These are phyloP conservation scores for Popillia japonica DNA, from an alignment of 1,140 invertebrate species.

Conservation along the genomic window DNA sequence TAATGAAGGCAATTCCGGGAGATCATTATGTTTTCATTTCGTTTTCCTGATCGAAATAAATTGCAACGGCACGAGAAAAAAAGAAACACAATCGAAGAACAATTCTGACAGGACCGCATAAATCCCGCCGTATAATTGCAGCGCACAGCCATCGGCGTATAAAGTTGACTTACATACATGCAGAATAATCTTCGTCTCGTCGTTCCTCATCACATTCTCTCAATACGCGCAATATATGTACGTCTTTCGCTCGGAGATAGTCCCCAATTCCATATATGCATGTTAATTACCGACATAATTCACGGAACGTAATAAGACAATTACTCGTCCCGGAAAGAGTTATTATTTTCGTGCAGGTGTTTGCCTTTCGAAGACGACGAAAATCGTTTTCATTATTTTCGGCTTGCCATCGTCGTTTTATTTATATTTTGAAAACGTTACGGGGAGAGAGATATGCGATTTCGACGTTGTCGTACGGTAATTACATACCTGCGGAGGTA, in stretches of 20 bases:
- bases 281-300: conserved; percentile 19
- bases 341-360: not conserved
- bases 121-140: not conserved
- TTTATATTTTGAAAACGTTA: not conserved
- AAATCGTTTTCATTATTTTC: conserved; percentile 8
- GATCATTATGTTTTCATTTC: conserved; percentile 15
- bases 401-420: not conserved
- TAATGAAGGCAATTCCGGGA: not conserved
- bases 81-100: not conserved
- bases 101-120: not conserved
- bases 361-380: not conserved
- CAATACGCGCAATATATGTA: too few species aligned
- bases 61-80: not conserved
- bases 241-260: not conserved
- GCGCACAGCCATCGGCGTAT: not conserved
- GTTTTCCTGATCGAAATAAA: not conserved
- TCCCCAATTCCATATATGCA: not conserved
- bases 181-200: not conserved
- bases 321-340: not conserved
- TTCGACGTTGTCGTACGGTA: not conserved
- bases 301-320: not conserved
- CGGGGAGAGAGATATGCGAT: not conserved
- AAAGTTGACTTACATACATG: not conserved
- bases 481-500: not conserved
- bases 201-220: not conserved